phyloP scores from a whole-genome alignment of 1,140 invertebrate genomes.

The Neodiprion fabricii region DNA sequence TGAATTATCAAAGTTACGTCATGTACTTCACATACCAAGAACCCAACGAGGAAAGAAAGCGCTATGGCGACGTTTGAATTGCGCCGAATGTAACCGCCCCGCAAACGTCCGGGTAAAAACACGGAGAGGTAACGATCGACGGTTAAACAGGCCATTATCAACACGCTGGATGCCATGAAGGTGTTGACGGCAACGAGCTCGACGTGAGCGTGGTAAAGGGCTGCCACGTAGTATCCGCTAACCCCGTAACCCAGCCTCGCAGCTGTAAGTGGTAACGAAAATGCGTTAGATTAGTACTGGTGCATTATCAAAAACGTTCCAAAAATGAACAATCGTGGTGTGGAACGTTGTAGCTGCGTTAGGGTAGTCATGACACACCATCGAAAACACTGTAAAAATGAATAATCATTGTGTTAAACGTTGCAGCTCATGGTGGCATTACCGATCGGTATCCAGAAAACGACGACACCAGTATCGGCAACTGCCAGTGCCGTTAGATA shows the following conservation, averaged over 20 bases:
- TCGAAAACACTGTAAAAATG: too few species aligned
- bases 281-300: too few species aligned
- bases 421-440: background rate
- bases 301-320: too few species aligned
- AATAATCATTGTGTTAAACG: too few species aligned
- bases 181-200: constrained; percentile 54
- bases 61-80: constrained; percentile 48
- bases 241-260: constrained; percentile 19
- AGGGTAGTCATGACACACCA: too few species aligned
- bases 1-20: background rate
- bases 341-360: too few species aligned
- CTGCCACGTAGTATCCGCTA: constrained; percentile 31
- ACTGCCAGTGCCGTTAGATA: constrained; percentile 55
- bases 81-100: constrained; percentile 48
- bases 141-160: constrained; percentile 58
- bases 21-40: constrained; percentile 41
- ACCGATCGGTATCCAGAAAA: constrained; percentile 46
- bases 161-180: constrained; percentile 58
- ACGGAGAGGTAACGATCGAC: constrained; percentile 58
- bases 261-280: constrained; percentile 26
- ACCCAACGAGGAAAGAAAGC: constrained; percentile 45
- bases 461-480: constrained; percentile 46
- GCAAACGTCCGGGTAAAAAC: constrained; percentile 53
- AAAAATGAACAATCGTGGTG: too few species aligned
- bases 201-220: constrained; percentile 49